Conservation (phyloP, 92 coral and sea anemone species). For the Phenganax subtilis region DNA sequence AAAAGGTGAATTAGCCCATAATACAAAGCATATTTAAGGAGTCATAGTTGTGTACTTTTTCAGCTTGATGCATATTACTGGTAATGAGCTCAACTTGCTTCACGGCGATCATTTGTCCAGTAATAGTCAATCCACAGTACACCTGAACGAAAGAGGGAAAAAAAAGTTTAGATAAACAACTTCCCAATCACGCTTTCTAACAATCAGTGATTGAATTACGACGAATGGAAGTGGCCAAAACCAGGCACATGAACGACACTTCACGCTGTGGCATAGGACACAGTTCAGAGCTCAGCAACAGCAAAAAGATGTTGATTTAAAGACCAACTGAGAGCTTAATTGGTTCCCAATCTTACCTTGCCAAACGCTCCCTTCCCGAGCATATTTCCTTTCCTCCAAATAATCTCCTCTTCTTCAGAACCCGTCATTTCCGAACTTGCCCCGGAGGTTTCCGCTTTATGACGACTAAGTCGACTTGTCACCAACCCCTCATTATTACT, state of each 20-base stretch:
- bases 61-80: conserved; percentile 69
- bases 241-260: no score
- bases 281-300: no score
- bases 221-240: not conserved
- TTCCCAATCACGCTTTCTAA: not conserved
- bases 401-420: conserved; percentile 81
- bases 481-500: conserved; percentile 43
- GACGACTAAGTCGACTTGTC: conserved; percentile 67
- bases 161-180: not conserved
- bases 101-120: conserved; percentile 91
- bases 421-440: conserved; percentile 13
- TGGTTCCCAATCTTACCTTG: conserved; percentile 52
- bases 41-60: conserved; percentile 48
- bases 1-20: not conserved
- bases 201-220: not conserved
- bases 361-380: conserved; percentile 98
- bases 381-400: conserved; percentile 91
- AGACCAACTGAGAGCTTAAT: no score
- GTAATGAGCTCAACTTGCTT: conserved; percentile 85
- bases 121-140: conserved; percentile 74
- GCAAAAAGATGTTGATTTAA: no score
- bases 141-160: conserved; percentile 48
- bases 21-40: not conserved
- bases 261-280: no score
- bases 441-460: conserved; percentile 44